Base-by-base conservation (phyloP, 2,113 vertebrate species). In the Macrotis lagotis region DNA sequence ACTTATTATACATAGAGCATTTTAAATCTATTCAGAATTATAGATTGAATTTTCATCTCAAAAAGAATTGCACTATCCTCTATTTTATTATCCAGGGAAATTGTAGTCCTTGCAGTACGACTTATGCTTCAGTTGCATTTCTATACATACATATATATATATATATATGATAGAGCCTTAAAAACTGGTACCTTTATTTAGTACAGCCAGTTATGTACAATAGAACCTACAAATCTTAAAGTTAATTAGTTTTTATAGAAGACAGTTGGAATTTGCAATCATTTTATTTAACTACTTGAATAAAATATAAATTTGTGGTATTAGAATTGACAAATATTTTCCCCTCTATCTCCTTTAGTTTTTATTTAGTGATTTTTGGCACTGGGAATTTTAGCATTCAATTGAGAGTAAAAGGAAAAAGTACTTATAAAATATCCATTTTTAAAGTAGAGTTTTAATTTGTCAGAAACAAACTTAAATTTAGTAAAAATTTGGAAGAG, bases 1-100 rank as follows among this genome's bases (percentile, higher is more conserved):
- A 95, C 92, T 93, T 93, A 51, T 96, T 25, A n/a, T 91, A 74
- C 2, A 37, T 51, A 91, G 9, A 92, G 96, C 49, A 25, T 96
- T 95, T 97, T 44, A 26, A 88, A 26, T 88, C 91, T 95, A 37
- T 94, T 94, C 96, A 97, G 3, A 89, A 53, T 90, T 95, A 44
- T 19, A 51, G 25, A 16, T 49, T 92, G 94, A 55, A 51, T 53
- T 97, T 95, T 92, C 89, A 88, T 2, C 93, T 12, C 92, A 93
- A 92, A 93, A 83, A 74, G 25, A 74, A 83, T 83, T 83, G 44
- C 19, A 83, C n/a, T n/a, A 22, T 83, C 37, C 37, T 44, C 25
- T n/a, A 92, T 96, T 55, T 94, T 0, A 51, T 19, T 93, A 90
- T 37, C 48, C 31, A 92, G 50, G 53, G 92, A 74, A 93, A 51